phyloP scores from a whole-genome alignment of 1,140 invertebrate species.

The Ceratina australensis region DNA sequence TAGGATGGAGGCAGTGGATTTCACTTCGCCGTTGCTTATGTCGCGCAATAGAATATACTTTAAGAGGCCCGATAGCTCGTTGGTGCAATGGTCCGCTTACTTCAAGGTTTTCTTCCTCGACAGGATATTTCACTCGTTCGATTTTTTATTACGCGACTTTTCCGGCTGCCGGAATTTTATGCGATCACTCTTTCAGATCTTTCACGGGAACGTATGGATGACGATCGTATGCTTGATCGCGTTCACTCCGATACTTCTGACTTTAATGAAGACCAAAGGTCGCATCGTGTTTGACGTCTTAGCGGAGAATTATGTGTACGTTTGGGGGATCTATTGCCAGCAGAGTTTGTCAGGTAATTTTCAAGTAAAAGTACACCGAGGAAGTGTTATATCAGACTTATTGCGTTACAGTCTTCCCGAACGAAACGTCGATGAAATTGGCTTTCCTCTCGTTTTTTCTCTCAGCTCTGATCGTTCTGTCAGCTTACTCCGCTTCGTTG shows the following conservation, averaged over 20 bases:
- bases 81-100: constrained; percentile 65
- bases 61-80: constrained; percentile 22
- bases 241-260: constrained; percentile 49
- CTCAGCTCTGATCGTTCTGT: constrained; percentile 54
- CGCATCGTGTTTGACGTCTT: not conserved
- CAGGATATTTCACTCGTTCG: not conserved
- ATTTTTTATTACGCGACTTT: not conserved
- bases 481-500: constrained; percentile 66
- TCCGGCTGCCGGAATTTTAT: no score
- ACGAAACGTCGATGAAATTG: constrained; percentile 55
- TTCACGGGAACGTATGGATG: constrained; percentile 56
- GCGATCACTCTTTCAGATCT: constrained; percentile 44
- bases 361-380: not conserved
- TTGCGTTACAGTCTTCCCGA: constrained; percentile 58
- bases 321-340: constrained; percentile 51
- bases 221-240: constrained; percentile 52
- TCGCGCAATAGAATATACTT: constrained; percentile 62
- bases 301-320: constrained; percentile 31
- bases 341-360: constrained; percentile 65
- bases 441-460: constrained; percentile 62
- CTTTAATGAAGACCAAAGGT: constrained; percentile 54
- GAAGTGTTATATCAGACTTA: not conserved
- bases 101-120: constrained; percentile 55
- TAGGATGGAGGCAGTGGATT: constrained; percentile 63
- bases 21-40: constrained; percentile 63